Evolutionary conservation across 1,140 invertebrate genomes (phyloP), one percentile per base, ranked within the genome.

Genomic region (Psilanteris sp.): DNA sequence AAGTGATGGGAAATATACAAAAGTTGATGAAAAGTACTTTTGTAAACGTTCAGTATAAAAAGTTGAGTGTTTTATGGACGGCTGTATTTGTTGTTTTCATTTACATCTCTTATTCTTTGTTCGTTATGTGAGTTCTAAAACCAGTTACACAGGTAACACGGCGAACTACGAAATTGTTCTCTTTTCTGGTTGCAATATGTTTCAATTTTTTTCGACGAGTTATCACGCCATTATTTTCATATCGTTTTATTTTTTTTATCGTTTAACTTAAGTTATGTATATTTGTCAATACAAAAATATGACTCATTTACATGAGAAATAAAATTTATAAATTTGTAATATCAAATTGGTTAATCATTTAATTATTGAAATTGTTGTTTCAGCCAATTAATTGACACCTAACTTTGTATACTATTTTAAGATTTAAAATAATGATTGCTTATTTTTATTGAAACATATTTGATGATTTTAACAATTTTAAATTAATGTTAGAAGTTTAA

Each of bases 21-120:
- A 41, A 64, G 68, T 64, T 72, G 32, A 72, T 64, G 57, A 64
- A 72, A 64, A 72, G 59, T 64, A 55, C 31, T 72, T 73, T 59
- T 59, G 57, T 66, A 73, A 73, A 73, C 50, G 59, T 73, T 73
- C 43, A 50, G 50, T 57, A 72, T 62, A 72, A 72, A 72, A 72
- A 72, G 59, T 57, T 50, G 59, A 64, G 48, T 72, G 57, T 72
- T 72, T 72, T 72, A 64, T 64, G 50, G 59, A 48, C 43, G 59
- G 52, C 57, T 64, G 27, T 72, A 57, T 57, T 64, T 57, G 59
- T 72, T 64, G 68, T 64, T 64, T 72, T 57, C 68, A 72, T 72
- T 72, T 72, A 50, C 59, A 64, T 64, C 43, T 72, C 50, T 27
- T 34, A 57, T 64, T 57, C 50, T 57, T 57, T 39, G 50, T 62